Conservation (phyloP, 2,888 invertebrate species). For the Artemia sinica region DNA sequence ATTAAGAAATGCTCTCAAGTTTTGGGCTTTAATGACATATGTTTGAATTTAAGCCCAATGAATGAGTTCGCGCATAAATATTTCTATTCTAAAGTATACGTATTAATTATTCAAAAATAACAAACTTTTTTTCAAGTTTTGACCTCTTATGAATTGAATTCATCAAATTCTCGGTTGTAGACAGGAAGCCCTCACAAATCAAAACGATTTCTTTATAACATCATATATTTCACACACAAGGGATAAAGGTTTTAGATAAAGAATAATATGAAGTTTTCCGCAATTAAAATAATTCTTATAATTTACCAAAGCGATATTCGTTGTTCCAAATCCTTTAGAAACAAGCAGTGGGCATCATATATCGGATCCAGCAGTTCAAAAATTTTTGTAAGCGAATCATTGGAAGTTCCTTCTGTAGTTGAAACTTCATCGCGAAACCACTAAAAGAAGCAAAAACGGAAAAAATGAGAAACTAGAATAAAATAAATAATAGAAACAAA, state of each 20-base stretch:
- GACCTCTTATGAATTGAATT: no score
- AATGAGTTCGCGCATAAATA: no score
- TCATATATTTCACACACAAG: constrained; percentile 19
- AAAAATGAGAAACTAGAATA: no score
- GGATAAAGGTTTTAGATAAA: constrained; percentile 23
- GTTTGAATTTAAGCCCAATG: no score
- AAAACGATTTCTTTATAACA: not conserved
- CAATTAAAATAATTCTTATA: constrained; percentile 18
- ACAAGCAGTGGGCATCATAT: constrained; percentile 59
- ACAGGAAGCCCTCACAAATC: constrained; percentile 13
- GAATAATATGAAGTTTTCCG: not conserved
- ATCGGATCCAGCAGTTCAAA: constrained; percentile 49
- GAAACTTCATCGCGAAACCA: constrained; percentile 55
- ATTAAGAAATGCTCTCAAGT: no score
- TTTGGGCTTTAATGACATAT: no score
- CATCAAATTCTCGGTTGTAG: constrained; percentile 12
- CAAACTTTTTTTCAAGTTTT: no score
- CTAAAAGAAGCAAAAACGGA: constrained; percentile 32
- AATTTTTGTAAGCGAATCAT: constrained; percentile 40
- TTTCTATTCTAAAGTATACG: no score
- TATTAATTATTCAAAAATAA: no score
- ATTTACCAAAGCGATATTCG: constrained; percentile 47
- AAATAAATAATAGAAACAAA: no score
- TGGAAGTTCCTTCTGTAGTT: constrained; percentile 43
- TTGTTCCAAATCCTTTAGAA: constrained; percentile 60